Base-by-base conservation (phyloP, 2,797 vertebrate species). In the Meda fulgida region DNA sequence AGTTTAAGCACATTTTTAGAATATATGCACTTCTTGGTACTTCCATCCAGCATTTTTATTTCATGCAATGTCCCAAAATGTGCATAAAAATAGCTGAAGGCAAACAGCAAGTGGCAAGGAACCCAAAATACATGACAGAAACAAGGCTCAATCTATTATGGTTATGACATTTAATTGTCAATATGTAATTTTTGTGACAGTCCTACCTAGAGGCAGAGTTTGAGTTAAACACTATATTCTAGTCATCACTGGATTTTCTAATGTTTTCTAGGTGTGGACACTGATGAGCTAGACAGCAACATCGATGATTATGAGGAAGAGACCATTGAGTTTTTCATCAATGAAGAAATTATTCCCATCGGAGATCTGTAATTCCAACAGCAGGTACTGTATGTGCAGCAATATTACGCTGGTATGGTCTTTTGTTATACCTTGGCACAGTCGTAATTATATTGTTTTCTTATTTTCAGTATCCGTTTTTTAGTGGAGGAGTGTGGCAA, bases 251-350 rank as follows among this genome's bases (percentile, higher is more conserved):
- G 7, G 6, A n/a, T 36, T 19, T 79, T 83, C 38, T 63, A 48
- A 29, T 72, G 89, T 82, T 29, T 69, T 85, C 5, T 87, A 99
- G 98, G 97, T 6, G 97, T 99, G 86, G 98, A 99, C 93, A 97
- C 95, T 0, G 98, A 99, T 34, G 97, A 98, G 89, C 94, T 98
- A 92, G 98, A 99, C 91, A 98, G 98, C 95, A 99, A 99, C 4
- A 96, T 99, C 0, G 98, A 99, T 0, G 98, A 99, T 94, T 99
- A 97, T 97, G 98, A 99, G 91, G 98, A 99, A 91, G 98, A 99
- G 92, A 99, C 97, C 86, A 98, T 99, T 87, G 98, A 99, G 92
- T 99, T 99, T 95, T 99, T 99, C 94, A 97, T 99, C 96, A 99
- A 97, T 90, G 98, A 99, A 96, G 98, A 99, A 96, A 97, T 98